These are phyloP conservation scores for Pseudococcus jackbeardsleyi DNA, from an alignment of 2,888 invertebrate species.

Conservation along the genomic window DNA sequence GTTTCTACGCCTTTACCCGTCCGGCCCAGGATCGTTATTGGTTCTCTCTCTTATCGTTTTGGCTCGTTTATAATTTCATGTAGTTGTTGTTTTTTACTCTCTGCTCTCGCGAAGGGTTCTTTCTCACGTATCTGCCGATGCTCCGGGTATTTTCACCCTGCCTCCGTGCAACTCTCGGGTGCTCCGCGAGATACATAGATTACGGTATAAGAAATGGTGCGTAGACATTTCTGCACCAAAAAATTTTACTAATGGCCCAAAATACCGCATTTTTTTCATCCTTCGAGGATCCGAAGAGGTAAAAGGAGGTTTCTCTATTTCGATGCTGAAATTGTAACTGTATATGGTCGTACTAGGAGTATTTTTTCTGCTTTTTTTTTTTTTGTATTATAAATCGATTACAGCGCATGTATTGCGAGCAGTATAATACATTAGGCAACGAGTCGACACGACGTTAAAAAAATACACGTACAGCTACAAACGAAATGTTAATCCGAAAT, in stretches of 20 bases:
- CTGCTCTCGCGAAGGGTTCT: neutral
- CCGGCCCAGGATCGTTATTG: neutral
- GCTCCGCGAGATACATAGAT: neutral
- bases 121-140: neutral
- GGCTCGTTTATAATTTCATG: constrained; percentile 17
- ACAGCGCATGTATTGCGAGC: neutral
- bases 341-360: neutral
- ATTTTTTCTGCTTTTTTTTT: neutral
- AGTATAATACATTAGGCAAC: neutral
- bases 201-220: constrained; percentile 1
- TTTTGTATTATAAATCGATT: constrained; percentile 22
- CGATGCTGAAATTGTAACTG: neutral
- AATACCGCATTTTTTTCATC: neutral
- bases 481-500: constrained; percentile 22
- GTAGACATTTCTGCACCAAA: neutral
- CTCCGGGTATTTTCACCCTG: neutral
- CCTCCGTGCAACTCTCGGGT: neutral
- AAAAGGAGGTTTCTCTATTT: neutral
- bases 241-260: neutral
- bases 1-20: neutral
- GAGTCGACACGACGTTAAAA: neutral
- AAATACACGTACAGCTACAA: neutral
- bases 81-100: neutral
- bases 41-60: constrained; percentile 1
- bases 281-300: neutral